These are phyloP conservation scores for Tetrao urogallus DNA, from an alignment of 2,113 vertebrate species.

Conservation along the genomic window DNA sequence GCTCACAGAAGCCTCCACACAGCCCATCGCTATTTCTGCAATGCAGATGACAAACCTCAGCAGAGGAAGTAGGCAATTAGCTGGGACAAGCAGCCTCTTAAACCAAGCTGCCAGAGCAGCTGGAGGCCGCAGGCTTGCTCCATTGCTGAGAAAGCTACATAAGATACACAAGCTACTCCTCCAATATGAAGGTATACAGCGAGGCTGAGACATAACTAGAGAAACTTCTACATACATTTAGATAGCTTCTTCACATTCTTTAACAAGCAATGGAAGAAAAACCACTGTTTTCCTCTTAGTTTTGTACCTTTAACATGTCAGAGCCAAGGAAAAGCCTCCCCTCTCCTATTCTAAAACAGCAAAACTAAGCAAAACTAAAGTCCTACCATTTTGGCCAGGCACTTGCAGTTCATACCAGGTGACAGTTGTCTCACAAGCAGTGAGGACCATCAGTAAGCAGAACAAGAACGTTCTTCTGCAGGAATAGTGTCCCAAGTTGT, in stretches of 20 bases:
- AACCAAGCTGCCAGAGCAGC: slow-evolving; percentile 54
- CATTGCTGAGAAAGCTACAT: neutral
- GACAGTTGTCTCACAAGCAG: neutral
- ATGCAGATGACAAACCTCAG: slow-evolving; percentile 33
- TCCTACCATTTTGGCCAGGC: neutral
- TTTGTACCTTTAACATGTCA: neutral
- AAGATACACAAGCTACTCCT: neutral
- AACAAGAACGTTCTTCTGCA: neutral
- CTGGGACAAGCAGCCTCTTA: slow-evolving; percentile 53
- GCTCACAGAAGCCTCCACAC: slow-evolving; percentile 1
- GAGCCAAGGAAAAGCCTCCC: neutral
- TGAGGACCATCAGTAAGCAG: neutral
- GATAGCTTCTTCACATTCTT: neutral
- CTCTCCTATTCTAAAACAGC: neutral
- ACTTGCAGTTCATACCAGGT: neutral
- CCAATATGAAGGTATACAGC: neutral
- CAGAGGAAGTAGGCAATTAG: slow-evolving; percentile 68
- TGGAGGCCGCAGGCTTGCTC: slow-evolving; percentile 22
- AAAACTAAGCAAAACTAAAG: neutral
- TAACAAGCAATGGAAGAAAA: neutral
- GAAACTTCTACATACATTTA: rapidly evolving
- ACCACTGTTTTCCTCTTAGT: neutral
- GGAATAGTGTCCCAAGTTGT: neutral
- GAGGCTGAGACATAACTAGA: neutral
- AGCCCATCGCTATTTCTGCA: slow-evolving; percentile 43